Evolutionary conservation across 2,797 vertebrate species (phyloP).

Genomic region (Zalophus californianus): DNA sequence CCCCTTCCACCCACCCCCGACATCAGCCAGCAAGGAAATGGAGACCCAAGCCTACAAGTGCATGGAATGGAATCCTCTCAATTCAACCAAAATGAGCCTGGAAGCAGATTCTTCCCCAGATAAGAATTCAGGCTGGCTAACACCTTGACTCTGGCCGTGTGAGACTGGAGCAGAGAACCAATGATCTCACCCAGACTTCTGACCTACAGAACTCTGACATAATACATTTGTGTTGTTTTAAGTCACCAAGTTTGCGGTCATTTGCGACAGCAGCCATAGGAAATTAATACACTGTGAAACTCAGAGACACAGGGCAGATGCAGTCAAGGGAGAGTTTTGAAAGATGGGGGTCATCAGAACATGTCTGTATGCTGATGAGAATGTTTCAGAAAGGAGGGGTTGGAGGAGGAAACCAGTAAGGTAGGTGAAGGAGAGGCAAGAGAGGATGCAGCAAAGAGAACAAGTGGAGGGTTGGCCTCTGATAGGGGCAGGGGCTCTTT

Average conservation of each 20-base stretch:
- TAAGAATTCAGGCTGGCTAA: neutral
- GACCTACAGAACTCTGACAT: neutral
- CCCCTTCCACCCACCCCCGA: accelerated
- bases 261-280: neutral
- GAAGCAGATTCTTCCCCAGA: neutral
- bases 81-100: neutral
- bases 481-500: neutral
- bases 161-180: neutral
- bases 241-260: neutral
- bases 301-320: neutral
- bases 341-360: neutral
- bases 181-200: neutral
- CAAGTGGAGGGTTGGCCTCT: neutral
- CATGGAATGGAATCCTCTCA: neutral
- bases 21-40: neutral
- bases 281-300: neutral
- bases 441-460: neutral
- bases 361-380: neutral
- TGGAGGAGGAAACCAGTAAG: neutral
- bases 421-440: neutral
- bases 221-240: neutral
- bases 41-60: neutral
- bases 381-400: neutral
- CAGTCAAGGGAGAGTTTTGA: neutral
- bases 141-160: neutral